Evolutionary conservation across 1,140 invertebrate species (phyloP).

Genomic region (Lasioglossum albipes): DNA sequence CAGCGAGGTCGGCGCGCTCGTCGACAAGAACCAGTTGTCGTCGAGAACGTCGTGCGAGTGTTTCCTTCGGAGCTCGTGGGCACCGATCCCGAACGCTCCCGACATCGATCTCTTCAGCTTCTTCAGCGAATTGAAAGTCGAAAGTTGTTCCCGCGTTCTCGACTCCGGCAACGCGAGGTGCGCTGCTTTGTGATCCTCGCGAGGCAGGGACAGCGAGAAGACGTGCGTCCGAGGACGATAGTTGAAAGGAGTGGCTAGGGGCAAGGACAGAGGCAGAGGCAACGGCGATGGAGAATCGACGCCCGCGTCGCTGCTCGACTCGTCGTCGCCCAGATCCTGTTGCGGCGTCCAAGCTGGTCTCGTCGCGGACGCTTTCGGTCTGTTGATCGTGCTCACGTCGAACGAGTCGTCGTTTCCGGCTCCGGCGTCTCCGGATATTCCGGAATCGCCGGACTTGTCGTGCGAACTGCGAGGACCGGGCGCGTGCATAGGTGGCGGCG

Average conservation of each 20-base stretch:
- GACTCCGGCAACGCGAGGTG: conserved; percentile 80
- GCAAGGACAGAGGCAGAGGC: not conserved
- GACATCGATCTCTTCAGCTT: conserved; percentile 86
- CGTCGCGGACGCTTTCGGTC: conserved; percentile 59
- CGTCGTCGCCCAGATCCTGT: conserved; percentile 86
- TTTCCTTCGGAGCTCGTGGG: conserved; percentile 62
- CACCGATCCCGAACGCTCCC: conserved; percentile 81
- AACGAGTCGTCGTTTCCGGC: conserved; percentile 76
- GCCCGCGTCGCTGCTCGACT: conserved; percentile 85
- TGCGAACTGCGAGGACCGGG: conserved; percentile 75
- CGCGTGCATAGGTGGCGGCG: conserved; percentile 58
- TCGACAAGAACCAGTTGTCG: conserved; percentile 88
- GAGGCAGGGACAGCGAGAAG: conserved; percentile 86
- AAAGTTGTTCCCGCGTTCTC: conserved; percentile 81
- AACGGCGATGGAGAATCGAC: conserved; percentile 74
- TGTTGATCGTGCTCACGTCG: conserved; percentile 65
- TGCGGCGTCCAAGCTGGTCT: conserved; percentile 88
- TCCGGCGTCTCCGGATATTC: conserved; percentile 87
- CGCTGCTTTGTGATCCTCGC: conserved; percentile 82
- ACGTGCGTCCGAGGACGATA: conserved; percentile 84
- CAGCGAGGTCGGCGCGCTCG: conserved; percentile 88
- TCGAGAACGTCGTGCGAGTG: conserved; percentile 72
- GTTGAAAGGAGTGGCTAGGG: conserved; percentile 77
- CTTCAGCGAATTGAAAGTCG: conserved; percentile 84
- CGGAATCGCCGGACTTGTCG: conserved; percentile 89